Conservation (phyloP, 1,140 invertebrate genomes). For the Hermetia illucens region DNA sequence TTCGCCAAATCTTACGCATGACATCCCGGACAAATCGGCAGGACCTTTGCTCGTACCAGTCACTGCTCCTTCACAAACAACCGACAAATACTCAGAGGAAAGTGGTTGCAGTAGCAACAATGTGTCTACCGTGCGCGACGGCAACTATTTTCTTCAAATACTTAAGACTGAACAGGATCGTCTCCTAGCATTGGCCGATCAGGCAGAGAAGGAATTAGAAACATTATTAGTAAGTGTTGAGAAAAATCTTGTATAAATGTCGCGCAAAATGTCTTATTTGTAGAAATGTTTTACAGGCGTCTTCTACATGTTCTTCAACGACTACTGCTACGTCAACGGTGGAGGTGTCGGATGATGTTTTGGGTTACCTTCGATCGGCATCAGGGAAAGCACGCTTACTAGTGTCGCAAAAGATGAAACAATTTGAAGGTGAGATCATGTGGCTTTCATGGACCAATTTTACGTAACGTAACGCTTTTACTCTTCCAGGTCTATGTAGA, state of each 20-base stretch:
- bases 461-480: slow-evolving; percentile 1
- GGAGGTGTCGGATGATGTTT: slow-evolving; percentile 56
- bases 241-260: background rate
- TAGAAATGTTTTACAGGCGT: background rate
- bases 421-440: slow-evolving; percentile 61
- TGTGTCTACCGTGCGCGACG: too few species aligned
- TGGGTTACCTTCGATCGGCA: slow-evolving; percentile 71
- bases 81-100: background rate
- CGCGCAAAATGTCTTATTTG: background rate
- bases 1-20: too few species aligned
- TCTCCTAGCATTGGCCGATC: slow-evolving; percentile 48
- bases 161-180: slow-evolving; percentile 55
- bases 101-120: slow-evolving; percentile 11
- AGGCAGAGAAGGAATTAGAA: slow-evolving; percentile 50
- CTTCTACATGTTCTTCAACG: background rate
- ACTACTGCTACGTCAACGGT: too few species aligned
- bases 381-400: slow-evolving; percentile 82
- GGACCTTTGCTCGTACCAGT: too few species aligned
- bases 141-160: slow-evolving; percentile 59
- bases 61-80: too few species aligned
- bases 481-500: slow-evolving; percentile 38
- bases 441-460: background rate
- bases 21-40: too few species aligned
- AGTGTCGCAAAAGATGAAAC: slow-evolving; percentile 84
- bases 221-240: slow-evolving; percentile 30